These are phyloP conservation scores for Microcebus griseorufus DNA, from an alignment of 2,113 vertebrate species.

Conservation along the genomic window DNA sequence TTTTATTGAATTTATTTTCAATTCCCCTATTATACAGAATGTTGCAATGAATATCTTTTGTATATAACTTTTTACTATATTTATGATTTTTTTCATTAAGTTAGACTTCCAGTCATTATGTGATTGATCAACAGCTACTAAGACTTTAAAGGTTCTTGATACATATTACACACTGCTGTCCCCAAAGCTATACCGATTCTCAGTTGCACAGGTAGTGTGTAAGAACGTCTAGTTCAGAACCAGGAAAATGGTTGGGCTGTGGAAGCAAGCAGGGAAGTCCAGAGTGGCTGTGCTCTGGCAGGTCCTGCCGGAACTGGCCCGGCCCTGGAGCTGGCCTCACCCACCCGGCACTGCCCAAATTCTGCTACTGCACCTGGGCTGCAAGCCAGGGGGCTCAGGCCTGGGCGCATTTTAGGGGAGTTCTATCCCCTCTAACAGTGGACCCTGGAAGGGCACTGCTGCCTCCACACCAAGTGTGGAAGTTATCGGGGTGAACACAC, in stretches of 20 bases:
- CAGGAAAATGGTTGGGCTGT: neutral
- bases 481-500: too few species aligned
- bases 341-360: neutral
- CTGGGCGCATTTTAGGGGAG: neutral
- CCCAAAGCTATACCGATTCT: neutral
- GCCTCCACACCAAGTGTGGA: neutral
- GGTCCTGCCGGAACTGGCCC: neutral
- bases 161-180: neutral
- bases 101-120: neutral
- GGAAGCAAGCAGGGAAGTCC: neutral
- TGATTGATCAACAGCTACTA: neutral
- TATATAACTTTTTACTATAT: neutral
- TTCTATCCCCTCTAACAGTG: neutral
- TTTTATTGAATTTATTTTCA: neutral
- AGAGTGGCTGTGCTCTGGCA: neutral
- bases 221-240: neutral
- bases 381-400: neutral
- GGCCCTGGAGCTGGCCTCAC: neutral
- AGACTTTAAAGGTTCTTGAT: neutral
- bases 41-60: neutral
- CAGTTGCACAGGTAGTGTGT: rapidly evolving
- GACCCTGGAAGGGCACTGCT: neutral
- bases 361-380: too few species aligned
- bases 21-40: neutral
- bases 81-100: neutral